These are phyloP conservation scores for Emys orbicularis DNA, from an alignment of 2,797 vertebrate genomes.

Conservation along the genomic window DNA sequence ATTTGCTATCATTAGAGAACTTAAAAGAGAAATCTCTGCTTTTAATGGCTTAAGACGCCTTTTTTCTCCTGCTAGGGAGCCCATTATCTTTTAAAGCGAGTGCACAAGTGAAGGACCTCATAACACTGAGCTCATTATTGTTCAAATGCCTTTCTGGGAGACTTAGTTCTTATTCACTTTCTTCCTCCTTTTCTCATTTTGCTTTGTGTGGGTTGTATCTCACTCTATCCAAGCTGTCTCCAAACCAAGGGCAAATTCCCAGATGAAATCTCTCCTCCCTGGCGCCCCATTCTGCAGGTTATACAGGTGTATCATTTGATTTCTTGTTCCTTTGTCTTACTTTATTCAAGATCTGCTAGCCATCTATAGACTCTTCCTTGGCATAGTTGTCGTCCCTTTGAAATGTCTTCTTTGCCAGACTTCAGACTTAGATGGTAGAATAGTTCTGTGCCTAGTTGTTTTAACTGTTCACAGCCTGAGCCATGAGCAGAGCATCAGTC, in stretches of 20 bases:
- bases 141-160: neutral
- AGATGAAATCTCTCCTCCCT: rapidly evolving
- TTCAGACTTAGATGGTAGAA: neutral
- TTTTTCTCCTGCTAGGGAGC: neutral
- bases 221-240: neutral
- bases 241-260: neutral
- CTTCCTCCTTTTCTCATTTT: neutral
- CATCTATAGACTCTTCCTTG: neutral
- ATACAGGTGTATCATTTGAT: neutral
- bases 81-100: neutral
- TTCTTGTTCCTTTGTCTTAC: neutral
- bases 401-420: neutral
- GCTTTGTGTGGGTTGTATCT: neutral
- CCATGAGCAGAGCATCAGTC: neutral
- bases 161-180: neutral
- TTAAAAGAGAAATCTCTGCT: neutral
- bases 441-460: neutral
- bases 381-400: neutral
- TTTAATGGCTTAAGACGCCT: neutral
- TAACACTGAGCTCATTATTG: neutral
- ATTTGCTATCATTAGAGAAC: neutral
- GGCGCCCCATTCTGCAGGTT: neutral
- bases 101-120: neutral
- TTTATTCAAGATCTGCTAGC: neutral
- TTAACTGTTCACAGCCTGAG: rapidly evolving